These are phyloP conservation scores for Drosophila maculinotata DNA, from an alignment of 2,888 invertebrate genomes.

Conservation along the genomic window DNA sequence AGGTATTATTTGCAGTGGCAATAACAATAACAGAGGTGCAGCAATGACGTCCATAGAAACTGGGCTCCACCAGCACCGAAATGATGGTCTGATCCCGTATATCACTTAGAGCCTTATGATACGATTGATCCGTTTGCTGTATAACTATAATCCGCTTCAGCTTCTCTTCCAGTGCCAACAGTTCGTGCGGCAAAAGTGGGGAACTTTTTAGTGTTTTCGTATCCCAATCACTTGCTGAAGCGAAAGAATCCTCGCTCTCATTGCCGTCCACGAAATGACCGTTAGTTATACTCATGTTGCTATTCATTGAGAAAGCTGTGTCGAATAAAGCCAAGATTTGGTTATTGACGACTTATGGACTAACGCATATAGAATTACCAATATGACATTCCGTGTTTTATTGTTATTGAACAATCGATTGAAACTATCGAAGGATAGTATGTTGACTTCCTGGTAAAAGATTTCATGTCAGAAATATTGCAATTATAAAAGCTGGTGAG, in stretches of 20 bases:
- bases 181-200: constrained; percentile 31
- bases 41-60: constrained; percentile 62
- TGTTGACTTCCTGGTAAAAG: no score
- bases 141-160: constrained; percentile 43
- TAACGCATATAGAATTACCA: no score
- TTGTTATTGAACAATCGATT: no score
- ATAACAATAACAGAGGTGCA: constrained; percentile 41
- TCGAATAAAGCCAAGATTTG: background rate
- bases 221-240: constrained; percentile 10
- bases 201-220: constrained; percentile 1
- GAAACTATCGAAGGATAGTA: no score
- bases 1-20: constrained; percentile 52
- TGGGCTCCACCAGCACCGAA: constrained; percentile 60
- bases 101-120: constrained; percentile 54
- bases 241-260: constrained; percentile 41
- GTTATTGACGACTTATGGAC: background rate
- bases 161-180: constrained; percentile 33
- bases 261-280: constrained; percentile 1
- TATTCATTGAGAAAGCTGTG: background rate
- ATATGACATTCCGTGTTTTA: no score
- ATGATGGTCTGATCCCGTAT: constrained; percentile 51
- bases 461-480: no score
- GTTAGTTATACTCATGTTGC: constrained; percentile 1
- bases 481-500: no score
- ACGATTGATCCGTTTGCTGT: constrained; percentile 48